A percentile compares a stretch with the other conserved stretches of the same genome.
Conservation (phyloP, 2,113 vertebrate species). For the Saguinus imperator region DNA sequence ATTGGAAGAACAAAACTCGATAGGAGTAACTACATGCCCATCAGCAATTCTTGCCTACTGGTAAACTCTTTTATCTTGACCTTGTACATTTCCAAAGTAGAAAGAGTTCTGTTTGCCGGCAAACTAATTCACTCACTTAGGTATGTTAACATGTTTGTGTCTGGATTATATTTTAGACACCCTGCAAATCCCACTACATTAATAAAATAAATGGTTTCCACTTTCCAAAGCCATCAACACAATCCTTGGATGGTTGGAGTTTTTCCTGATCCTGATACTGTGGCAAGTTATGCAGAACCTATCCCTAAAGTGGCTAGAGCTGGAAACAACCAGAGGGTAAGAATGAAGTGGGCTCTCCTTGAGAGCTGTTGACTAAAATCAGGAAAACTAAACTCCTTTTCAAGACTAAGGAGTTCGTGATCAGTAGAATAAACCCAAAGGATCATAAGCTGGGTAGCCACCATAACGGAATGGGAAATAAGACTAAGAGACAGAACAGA, state of each 20-base stretch:
- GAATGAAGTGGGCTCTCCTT: neutral
- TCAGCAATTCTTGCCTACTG: neutral
- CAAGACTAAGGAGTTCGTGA: neutral
- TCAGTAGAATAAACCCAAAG: neutral
- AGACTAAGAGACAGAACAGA: neutral
- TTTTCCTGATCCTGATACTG: neutral
- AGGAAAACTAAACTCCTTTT: neutral
- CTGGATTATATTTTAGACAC: neutral
- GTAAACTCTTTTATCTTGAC: conserved; percentile 2
- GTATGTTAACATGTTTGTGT: neutral
- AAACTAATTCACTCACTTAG: neutral
- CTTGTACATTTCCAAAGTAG: conserved; percentile 27
- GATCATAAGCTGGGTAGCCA: neutral
- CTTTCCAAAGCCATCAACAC: neutral
- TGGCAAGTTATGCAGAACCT: neutral
- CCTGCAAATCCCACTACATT: neutral
- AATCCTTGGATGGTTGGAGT: neutral
- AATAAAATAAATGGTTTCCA: neutral
- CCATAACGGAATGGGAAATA: neutral
- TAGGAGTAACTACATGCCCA: neutral
- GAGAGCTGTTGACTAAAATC: neutral
- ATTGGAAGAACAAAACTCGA: neutral
- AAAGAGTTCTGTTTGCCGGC: neutral
- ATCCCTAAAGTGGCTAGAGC: neutral
- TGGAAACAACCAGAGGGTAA: neutral